These are phyloP conservation scores for Colletes collaris DNA, from an alignment of 2,888 invertebrate species.

Conservation along the genomic window DNA sequence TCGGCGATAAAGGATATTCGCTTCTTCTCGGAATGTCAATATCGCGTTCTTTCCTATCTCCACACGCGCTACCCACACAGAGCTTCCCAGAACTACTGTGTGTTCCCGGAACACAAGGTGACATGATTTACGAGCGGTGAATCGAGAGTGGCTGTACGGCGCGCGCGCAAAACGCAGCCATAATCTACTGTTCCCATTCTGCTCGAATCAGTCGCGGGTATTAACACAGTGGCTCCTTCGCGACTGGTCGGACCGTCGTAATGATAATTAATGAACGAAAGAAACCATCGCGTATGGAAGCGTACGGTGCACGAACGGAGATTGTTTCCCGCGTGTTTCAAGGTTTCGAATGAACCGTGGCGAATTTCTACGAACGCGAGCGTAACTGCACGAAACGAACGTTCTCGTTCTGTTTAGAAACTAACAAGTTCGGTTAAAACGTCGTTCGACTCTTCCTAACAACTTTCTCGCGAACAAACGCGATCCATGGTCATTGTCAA, in stretches of 20 bases:
- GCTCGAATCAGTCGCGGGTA: constrained; percentile 35
- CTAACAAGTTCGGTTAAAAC: constrained; percentile 20
- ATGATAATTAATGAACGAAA: constrained; percentile 33
- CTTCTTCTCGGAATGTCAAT: constrained; percentile 30
- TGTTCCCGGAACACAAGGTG: constrained; percentile 26
- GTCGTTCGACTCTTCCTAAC: not conserved
- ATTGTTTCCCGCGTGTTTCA: not conserved
- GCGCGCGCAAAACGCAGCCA: constrained; percentile 21
- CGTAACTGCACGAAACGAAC: not conserved
- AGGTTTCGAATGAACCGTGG: constrained; percentile 17
- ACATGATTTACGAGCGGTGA: constrained; percentile 44
- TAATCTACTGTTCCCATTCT: constrained; percentile 38
- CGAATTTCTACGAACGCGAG: not conserved
- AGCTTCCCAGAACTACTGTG: constrained; percentile 11
- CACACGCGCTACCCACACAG: constrained; percentile 16
- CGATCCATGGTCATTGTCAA: not conserved
- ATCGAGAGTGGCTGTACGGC: constrained; percentile 11
- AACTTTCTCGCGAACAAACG: constrained; percentile 9
- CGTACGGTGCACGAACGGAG: constrained; percentile 7
- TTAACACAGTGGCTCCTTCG: constrained; percentile 29
- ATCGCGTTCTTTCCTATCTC: constrained; percentile 24
- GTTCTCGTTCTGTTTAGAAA: constrained; percentile 37
- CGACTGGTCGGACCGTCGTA: constrained; percentile 14
- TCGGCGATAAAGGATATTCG: constrained; percentile 22
- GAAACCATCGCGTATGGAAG: not conserved